Base-by-base conservation (phyloP, 2,113 vertebrate species). In the Scatophagus argus region DNA sequence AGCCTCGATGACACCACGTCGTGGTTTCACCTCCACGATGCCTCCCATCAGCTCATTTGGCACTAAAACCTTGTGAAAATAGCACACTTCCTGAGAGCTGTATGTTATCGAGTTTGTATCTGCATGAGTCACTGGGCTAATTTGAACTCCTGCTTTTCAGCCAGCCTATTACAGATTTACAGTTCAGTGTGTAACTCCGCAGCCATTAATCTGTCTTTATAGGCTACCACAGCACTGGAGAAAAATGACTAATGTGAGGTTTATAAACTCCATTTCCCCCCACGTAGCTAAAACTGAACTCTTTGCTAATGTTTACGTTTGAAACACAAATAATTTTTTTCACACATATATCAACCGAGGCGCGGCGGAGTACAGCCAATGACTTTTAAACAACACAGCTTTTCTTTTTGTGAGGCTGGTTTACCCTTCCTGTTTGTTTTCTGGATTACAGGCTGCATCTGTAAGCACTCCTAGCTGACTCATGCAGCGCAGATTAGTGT, bases 401-500 rank as follows among this genome's bases (percentile, higher is more conserved):
- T 51, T 81, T n/a, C n/a, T n/a, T n/a, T 46, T 47, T 65, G 29
- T 19, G 23, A 23, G 56, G 36, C 69, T 21, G 41, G 27, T 76
- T 85, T 67, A 62, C 49, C 49, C 55, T 77, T 69, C n/a, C 55
- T 86, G 74, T 89, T 90, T 87, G 84, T 88, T 87, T 86, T 92
- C 36, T 51, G 58, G 76, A 87, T 91, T 84, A 82, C 19, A 71
- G 65, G 25, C 62, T 88, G 83, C 82, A 84, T 89, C 82, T 90
- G 46, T 79, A 76, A 88, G 59, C 61, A 34, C 75, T 87, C 65
- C 84, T 82, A 29, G 85, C 85, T 89, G 90, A 91, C 86, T 92
- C 91, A 87, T 85, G 83, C 79, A 25, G 89, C 32, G 83, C 84
- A 90, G 88, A 91, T 91, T 88, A 86, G 81, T 85, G 87, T 91